Evolutionary conservation across 2,888 invertebrate species (phyloP), one percentile per base, ranked within the genome.

Genomic region (Erebia palarica): DNA sequence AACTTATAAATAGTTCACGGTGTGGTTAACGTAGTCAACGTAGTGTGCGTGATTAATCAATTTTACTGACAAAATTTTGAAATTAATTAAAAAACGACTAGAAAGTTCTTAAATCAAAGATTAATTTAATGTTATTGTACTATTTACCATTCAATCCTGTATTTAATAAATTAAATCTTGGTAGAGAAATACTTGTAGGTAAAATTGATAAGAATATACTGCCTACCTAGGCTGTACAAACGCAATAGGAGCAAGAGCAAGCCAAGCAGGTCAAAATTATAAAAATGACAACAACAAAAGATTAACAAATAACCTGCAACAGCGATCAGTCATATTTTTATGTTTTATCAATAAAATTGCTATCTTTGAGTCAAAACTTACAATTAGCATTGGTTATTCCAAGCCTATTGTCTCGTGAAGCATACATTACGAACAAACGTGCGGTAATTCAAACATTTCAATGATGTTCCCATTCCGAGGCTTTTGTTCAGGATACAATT

Each of bases 381-480:
- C 44, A 47, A 61, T 61, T 44, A 68, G 51, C 44, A 44, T 42
- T 63, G 49, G 18, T 27, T 53, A 61, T 61, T 61, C 21, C 42
- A 61, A 55, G 53, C 55, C 68, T 27, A 61, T 68, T 68, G 60
- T 68, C 53, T 68, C 44, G 13, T 68, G 51, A 21, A 51, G 14
- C 51, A 44, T 61, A 53, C 14, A 53, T 42, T 36, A 16, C 53
- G 21, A 42, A 58, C 51, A 49, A 27, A 47, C 49, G 44, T 67
- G 27, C 58, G 21, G 47, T 58, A 59, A 65, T 65, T 53, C 27
- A 36, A 53, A 65, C 65, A 65, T 65, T 65, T 65, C 65, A 65
- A 65, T 65, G 53, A 36, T 65, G 65, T 42, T 53, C 65, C 64
- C 65, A 65, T 65, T 65, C 65, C 55, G 18, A 36, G 21, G 63